A percentile compares a stretch with the other conserved stretches of the same genome.
These are phyloP conservation scores for Tachysurus fulvidraco DNA, from an alignment of 2,113 vertebrate genomes.

Conservation along the genomic window DNA sequence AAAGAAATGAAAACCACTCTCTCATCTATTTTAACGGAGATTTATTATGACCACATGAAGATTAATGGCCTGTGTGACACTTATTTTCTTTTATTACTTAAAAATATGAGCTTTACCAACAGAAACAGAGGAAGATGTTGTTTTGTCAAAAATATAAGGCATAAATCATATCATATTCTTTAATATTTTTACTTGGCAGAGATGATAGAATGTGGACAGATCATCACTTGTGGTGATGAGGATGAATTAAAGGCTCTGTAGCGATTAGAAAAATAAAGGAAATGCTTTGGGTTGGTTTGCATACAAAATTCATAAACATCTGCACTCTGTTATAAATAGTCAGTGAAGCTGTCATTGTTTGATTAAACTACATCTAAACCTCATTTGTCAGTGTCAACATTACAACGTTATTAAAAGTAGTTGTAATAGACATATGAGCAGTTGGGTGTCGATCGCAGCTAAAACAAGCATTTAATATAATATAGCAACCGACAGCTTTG, in stretches of 20 bases:
- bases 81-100: slow-evolving; percentile 23
- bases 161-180: slow-evolving; percentile 58
- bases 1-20: not conserved
- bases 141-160: slow-evolving; percentile 47
- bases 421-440: not conserved
- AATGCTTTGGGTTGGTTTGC: not conserved
- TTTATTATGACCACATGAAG: not conserved
- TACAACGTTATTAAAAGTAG: not conserved
- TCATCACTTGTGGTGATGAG: slow-evolving; percentile 61
- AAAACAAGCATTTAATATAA: not conserved
- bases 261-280: not conserved
- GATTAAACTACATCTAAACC: not conserved
- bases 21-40: not conserved
- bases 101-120: slow-evolving; percentile 28
- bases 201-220: slow-evolving; percentile 50
- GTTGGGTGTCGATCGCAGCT: not conserved
- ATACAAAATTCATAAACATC: not conserved
- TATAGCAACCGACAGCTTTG: not conserved
- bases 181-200: slow-evolving; percentile 51
- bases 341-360: not conserved
- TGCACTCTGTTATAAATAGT: not conserved
- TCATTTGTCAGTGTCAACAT: not conserved
- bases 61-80: slow-evolving; percentile 38
- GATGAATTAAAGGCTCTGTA: slow-evolving; percentile 49
- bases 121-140: slow-evolving; percentile 27